phyloP scores from a whole-genome alignment of 2,888 invertebrate species.

The Tipula confusa region DNA sequence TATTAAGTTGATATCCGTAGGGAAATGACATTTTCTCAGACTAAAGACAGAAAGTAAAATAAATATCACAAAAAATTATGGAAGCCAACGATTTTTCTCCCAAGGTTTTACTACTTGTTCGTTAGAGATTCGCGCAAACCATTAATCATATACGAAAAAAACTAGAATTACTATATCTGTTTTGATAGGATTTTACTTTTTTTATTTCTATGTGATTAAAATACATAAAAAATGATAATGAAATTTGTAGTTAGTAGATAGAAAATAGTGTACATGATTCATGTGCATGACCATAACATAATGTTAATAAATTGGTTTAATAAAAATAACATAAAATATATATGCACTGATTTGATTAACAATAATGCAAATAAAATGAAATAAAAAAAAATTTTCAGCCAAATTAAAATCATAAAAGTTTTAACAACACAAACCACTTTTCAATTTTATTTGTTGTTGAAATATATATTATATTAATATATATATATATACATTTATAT shows the following conservation, averaged over 20 bases:
- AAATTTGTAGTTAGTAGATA: not conserved
- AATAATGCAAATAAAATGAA: not conserved
- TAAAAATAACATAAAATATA: not conserved
- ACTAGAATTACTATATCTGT: not conserved
- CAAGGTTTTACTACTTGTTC: not conserved
- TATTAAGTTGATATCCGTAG: constrained; percentile 9
- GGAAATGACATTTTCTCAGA: not conserved
- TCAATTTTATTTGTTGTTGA: not conserved
- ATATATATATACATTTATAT: too few relatives aligned
- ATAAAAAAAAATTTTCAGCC: not conserved
- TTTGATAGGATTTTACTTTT: not conserved
- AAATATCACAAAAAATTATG: not conserved
- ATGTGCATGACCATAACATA: not conserved
- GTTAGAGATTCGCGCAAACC: not conserved
- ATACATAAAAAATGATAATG: not conserved
- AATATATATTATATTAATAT: too few relatives aligned
- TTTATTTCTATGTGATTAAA: not conserved
- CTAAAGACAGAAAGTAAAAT: not conserved
- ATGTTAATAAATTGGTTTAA: not conserved
- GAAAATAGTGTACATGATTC: not conserved
- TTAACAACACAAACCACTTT: not conserved
- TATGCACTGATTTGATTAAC: not conserved
- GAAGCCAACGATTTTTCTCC: not conserved
- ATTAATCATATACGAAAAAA: not conserved
- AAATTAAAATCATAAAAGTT: not conserved